A percentile compares a stretch with the other conserved stretches of the same genome.
phyloP scores from a whole-genome alignment of 1,140 invertebrate genomes.

The Rhagoletis zephyria region DNA sequence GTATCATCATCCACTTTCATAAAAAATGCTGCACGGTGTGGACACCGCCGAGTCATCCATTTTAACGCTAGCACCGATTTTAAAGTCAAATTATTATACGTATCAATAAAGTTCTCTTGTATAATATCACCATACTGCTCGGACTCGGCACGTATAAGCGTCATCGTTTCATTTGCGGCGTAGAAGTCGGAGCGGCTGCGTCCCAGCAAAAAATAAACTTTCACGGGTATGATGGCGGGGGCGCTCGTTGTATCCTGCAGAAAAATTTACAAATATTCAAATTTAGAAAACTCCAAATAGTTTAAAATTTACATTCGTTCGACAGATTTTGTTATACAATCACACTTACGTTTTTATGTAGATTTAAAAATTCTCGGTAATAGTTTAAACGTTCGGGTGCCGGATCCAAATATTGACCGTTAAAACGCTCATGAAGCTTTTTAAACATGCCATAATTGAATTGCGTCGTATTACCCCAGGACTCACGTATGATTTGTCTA shows the following conservation, averaged over 20 bases:
- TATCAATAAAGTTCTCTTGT: slow-evolving; percentile 90
- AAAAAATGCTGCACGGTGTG: slow-evolving; percentile 78
- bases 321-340: not conserved
- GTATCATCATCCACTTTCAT: slow-evolving; percentile 91
- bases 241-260: slow-evolving; percentile 41
- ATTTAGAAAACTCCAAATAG: too few species aligned
- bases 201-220: slow-evolving; percentile 67
- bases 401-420: slow-evolving; percentile 62
- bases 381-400: slow-evolving; percentile 59
- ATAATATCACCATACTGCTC: slow-evolving; percentile 83
- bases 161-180: slow-evolving; percentile 65
- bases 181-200: slow-evolving; percentile 35
- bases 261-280: too few species aligned
- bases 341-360: slow-evolving; percentile 49
- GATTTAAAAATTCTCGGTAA: slow-evolving; percentile 53
- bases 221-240: slow-evolving; percentile 58
- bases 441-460: slow-evolving; percentile 75
- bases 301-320: not conserved
- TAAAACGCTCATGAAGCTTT: slow-evolving; percentile 65
- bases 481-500: slow-evolving; percentile 82
- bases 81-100: slow-evolving; percentile 93
- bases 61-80: slow-evolving; percentile 91
- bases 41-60: slow-evolving; percentile 82
- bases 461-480: slow-evolving; percentile 81
- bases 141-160: slow-evolving; percentile 63